These are phyloP conservation scores for Panagrolaimus sp. DNA, from an alignment of 1,140 invertebrate species.

Conservation along the genomic window DNA sequence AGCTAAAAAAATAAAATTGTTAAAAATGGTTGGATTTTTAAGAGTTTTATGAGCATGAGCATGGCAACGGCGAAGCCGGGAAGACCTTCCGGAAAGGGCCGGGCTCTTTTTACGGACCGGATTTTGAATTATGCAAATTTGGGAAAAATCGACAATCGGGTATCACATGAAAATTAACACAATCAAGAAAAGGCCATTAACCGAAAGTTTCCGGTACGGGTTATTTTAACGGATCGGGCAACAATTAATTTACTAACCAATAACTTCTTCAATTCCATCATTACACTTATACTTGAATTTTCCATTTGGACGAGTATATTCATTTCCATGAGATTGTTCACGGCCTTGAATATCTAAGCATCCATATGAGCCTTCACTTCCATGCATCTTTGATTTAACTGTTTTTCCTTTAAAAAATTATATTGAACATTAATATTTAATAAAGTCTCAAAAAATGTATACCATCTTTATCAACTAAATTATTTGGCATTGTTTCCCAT, in stretches of 20 bases:
- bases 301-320: conserved; percentile 46
- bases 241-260: conserved; percentile 25
- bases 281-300: conserved; percentile 45
- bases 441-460: neutral
- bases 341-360: conserved; percentile 34
- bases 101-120: too few relatives aligned
- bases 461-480: conserved; percentile 8
- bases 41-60: too few relatives aligned
- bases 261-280: conserved; percentile 43
- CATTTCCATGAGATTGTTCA: conserved; percentile 27
- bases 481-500: conserved; percentile 26
- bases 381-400: conserved; percentile 11
- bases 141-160: too few relatives aligned
- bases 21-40: neutral
- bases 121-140: too few relatives aligned
- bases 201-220: too few relatives aligned
- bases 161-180: too few relatives aligned
- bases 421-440: neutral
- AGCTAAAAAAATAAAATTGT: conserved; percentile 16
- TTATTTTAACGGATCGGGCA: too few relatives aligned
- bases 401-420: conserved; percentile 25
- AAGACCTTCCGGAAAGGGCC: too few relatives aligned
- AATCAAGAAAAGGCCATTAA: too few relatives aligned
- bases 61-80: too few relatives aligned
- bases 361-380: conserved; percentile 1